These are phyloP conservation scores for Ascidia mentula DNA, from an alignment of 23 tunicate genomes.

Conservation along the genomic window DNA sequence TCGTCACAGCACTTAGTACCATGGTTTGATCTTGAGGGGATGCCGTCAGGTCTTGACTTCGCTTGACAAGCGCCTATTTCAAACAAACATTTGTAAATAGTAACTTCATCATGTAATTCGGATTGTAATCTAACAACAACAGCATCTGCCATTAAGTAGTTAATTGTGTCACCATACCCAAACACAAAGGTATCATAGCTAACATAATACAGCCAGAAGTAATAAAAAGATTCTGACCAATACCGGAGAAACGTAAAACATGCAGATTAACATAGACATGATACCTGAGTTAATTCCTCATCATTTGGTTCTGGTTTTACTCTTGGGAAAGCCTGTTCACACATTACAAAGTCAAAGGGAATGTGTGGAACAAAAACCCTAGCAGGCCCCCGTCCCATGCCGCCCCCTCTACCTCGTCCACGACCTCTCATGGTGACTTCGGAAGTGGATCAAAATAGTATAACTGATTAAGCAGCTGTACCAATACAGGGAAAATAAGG, in stretches of 20 bases:
- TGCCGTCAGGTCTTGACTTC: slow-evolving; percentile 79
- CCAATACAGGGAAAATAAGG: too few species aligned
- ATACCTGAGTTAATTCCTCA: slow-evolving; percentile 64
- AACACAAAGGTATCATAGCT: too few species aligned
- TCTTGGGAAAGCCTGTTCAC: slow-evolving; percentile 89
- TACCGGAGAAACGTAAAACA: too few species aligned
- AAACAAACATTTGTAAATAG: too few species aligned
- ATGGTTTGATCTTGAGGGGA: slow-evolving; percentile 66
- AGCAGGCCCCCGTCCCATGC: slow-evolving; percentile 59
- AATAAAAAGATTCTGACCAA: too few species aligned
- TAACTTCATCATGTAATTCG: too few species aligned
- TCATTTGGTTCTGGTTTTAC: slow-evolving; percentile 87
- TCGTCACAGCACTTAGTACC: slow-evolving; percentile 61
- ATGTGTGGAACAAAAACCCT: slow-evolving; percentile 92
- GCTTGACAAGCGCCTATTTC: slow-evolving; percentile 78
- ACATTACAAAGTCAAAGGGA: slow-evolving; percentile 91
- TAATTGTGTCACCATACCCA: too few species aligned
- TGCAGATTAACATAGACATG: too few species aligned
- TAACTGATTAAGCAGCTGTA: too few species aligned
- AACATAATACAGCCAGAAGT: too few species aligned
- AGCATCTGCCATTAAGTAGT: too few species aligned
- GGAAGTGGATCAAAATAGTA: background rate
- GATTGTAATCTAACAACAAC: too few species aligned
- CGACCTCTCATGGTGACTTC: slow-evolving; percentile 63
- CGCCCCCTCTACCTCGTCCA: slow-evolving; percentile 66